Evolutionary conservation across 1,140 invertebrate genomes (phyloP), one percentile per base, ranked within the genome.

Genomic region (Zaprionus inermis): DNA sequence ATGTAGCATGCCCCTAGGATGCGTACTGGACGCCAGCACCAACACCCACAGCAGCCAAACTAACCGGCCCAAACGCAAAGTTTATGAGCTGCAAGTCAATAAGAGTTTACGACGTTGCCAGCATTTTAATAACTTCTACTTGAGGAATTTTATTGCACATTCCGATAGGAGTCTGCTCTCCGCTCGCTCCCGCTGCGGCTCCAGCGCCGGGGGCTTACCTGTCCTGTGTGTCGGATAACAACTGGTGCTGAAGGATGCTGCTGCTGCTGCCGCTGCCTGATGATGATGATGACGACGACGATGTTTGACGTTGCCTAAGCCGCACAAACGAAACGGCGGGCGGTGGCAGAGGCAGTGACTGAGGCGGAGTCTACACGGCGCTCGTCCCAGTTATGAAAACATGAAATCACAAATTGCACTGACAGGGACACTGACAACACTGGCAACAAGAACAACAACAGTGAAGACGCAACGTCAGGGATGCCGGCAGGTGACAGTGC

Each of bases 331-430:
- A 55, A 28, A 36, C 66, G 46, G 18, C 20, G 18, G 7, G 16
- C 18, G 22, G 44, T 16, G 5, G 30, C 7, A 0, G n/a, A 44
- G n/a, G 38, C 36, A n/a, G 34, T 12, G 34, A 11, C 34, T 36
- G 38, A 41, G n/a, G 38, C 38, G n/a, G 38, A 41, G 38, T 14
- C 38, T 41, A 6, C 38, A 41, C 38, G 38, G 38, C n/a, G 36
- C 11, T 46, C 16, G 44, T 36, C 63, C 44, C 66, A 76, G 72
- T 83, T 86, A 73, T 82, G 72, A 74, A 64, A 77, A 78, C 63
- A 79, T 82, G 64, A 83, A 76, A 83, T 89, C 64, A 72, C 79
- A 83, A 63, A 60, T 73, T 77, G 63, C 74, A 67, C 58, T 32
- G 44, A 60, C 58, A 36, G 34, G 60, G 24, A 54, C 60, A 72